Evolutionary conservation across 2,888 invertebrate species (phyloP).

Genomic region (Augiades crinisus): DNA sequence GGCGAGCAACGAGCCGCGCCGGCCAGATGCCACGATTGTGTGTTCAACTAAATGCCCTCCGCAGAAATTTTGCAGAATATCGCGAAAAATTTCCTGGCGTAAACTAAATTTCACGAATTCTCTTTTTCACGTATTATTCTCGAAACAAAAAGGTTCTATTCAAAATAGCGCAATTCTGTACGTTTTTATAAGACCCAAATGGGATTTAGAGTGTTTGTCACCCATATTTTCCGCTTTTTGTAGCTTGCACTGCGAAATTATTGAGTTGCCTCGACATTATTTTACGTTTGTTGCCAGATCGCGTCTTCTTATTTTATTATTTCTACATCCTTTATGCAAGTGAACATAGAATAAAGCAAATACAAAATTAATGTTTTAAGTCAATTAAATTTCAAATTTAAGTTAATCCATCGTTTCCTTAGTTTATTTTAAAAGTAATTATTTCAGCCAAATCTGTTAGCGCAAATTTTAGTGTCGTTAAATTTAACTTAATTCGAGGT

Average conservation of each 20-base stretch:
- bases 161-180: slow-evolving; percentile 8
- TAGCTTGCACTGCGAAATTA: slow-evolving; percentile 21
- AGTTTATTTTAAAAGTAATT: too few species aligned
- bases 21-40: slow-evolving; percentile 23
- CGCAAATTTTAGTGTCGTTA: too few species aligned
- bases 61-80: slow-evolving; percentile 1
- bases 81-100: not conserved
- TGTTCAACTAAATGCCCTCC: slow-evolving; percentile 7
- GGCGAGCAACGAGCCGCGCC: slow-evolving; percentile 25
- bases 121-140: not conserved
- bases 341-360: too few species aligned
- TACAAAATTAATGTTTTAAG: too few species aligned
- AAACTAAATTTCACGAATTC: slow-evolving; percentile 1
- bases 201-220: slow-evolving; percentile 12
- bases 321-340: too few species aligned
- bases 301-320: too few species aligned
- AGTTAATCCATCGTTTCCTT: too few species aligned
- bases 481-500: too few species aligned
- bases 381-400: too few species aligned
- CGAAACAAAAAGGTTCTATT: not conserved
- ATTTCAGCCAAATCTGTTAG: too few species aligned
- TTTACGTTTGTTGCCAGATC: too few species aligned
- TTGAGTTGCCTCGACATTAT: too few species aligned
- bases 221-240: slow-evolving; percentile 12
- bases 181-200: slow-evolving; percentile 11